phyloP scores from a whole-genome alignment of 2,888 invertebrate species.

The Drosophila longiperda region DNA sequence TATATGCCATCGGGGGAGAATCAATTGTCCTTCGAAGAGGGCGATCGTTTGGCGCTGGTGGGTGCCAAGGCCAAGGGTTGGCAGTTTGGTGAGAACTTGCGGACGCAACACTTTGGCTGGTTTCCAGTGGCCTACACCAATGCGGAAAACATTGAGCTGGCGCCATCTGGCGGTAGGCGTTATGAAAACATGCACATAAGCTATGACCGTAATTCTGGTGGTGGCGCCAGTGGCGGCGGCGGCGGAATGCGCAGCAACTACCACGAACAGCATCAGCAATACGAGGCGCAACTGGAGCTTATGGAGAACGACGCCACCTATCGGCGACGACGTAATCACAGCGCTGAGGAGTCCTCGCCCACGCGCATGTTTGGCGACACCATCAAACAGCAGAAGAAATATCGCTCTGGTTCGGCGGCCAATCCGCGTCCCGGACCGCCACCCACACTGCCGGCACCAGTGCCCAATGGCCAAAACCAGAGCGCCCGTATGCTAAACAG shows the following conservation, averaged over 20 bases:
- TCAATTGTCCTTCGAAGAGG: slow-evolving; percentile 96
- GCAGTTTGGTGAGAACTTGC: slow-evolving; percentile 98
- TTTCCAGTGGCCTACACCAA: slow-evolving; percentile 98
- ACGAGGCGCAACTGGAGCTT: slow-evolving; percentile 73
- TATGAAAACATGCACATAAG: slow-evolving; percentile 83
- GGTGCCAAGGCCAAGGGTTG: slow-evolving; percentile 97
- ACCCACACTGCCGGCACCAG: slow-evolving; percentile 90
- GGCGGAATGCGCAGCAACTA: slow-evolving; percentile 75
- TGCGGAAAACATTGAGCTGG: slow-evolving; percentile 86
- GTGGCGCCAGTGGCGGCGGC: slow-evolving; percentile 37
- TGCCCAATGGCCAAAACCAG: slow-evolving; percentile 85
- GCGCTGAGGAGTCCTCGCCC: slow-evolving; percentile 85
- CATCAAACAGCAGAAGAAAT: slow-evolving; percentile 86
- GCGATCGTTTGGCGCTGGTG: slow-evolving; percentile 94
- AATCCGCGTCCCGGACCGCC: slow-evolving; percentile 89
- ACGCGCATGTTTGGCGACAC: slow-evolving; percentile 92
- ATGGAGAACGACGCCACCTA: slow-evolving; percentile 80
- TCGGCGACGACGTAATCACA: slow-evolving; percentile 77
- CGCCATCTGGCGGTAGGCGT: slow-evolving; percentile 51
- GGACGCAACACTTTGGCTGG: slow-evolving; percentile 97
- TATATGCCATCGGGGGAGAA: slow-evolving; percentile 95
- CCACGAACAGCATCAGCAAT: slow-evolving; percentile 76
- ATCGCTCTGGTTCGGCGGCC: slow-evolving; percentile 86
- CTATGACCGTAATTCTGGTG: slow-evolving; percentile 72
- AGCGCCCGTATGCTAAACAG: slow-evolving; percentile 86